A percentile compares a stretch with the other conserved stretches of the same genome.
Evolutionary conservation across 2,113 vertebrate genomes (phyloP).

Genomic region (Neoarius graeffei): DNA sequence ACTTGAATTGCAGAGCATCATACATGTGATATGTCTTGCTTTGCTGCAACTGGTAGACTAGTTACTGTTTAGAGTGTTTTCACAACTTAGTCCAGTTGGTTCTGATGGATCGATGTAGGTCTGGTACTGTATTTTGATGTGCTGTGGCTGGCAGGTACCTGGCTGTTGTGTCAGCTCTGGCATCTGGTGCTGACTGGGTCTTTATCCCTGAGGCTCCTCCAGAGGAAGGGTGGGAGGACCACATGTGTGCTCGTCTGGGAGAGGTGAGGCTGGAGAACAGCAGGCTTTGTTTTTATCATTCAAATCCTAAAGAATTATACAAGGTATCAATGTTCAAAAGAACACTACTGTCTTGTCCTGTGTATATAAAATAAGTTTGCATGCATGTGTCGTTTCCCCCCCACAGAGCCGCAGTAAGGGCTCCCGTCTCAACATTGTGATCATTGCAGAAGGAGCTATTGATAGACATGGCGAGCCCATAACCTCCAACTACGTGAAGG

Average conservation of each 20-base stretch:
- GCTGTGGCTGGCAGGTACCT: constrained; percentile 78
- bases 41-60: background rate
- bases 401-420: constrained; percentile 64
- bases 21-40: background rate
- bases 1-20: background rate
- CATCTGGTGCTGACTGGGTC: constrained; percentile 93
- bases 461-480: constrained; percentile 79
- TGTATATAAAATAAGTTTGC: background rate
- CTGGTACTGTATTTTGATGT: background rate
- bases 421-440: constrained; percentile 91
- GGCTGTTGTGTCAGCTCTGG: constrained; percentile 88
- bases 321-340: background rate
- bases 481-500: constrained; percentile 80
- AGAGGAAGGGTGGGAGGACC: constrained; percentile 88
- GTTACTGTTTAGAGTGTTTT: background rate
- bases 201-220: constrained; percentile 96
- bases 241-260: constrained; percentile 84
- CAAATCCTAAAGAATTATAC: background rate
- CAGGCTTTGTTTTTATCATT: background rate
- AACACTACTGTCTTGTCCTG: background rate
- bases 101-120: background rate
- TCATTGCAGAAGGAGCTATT: constrained; percentile 91
- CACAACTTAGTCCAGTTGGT: background rate
- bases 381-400: background rate
- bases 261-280: constrained; percentile 72